These are phyloP conservation scores for Ranitomeya variabilis DNA, from an alignment of 2,113 vertebrate species.

Conservation along the genomic window DNA sequence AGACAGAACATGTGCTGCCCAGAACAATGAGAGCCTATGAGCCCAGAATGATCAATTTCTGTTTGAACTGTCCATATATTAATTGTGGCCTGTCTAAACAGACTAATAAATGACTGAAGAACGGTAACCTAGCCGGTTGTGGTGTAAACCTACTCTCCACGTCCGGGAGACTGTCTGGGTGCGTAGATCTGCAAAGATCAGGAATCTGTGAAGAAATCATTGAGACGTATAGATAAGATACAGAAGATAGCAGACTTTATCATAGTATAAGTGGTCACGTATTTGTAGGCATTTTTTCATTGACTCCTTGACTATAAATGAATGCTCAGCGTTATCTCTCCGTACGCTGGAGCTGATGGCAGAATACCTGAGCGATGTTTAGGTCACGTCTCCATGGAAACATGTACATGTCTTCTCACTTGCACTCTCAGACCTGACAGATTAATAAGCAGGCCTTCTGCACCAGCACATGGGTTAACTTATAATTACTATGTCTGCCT, in stretches of 20 bases:
- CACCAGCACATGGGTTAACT: conserved; percentile 15
- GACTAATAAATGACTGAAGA: no score
- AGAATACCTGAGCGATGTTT: not conserved
- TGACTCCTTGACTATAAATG: not conserved
- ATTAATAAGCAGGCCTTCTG: conserved; percentile 35
- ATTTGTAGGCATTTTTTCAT: not conserved
- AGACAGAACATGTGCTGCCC: no score
- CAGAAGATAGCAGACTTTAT: not conserved
- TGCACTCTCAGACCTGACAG: conserved; percentile 38
- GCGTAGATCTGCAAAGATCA: not conserved
- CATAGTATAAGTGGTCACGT: not conserved
- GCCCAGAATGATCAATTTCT: no score
- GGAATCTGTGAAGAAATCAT: not conserved
- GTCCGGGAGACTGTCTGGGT: not conserved
- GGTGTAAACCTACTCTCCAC: no score
- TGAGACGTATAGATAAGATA: not conserved
- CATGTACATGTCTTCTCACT: not conserved
- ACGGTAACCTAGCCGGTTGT: no score
- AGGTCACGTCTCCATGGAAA: conserved; percentile 40
- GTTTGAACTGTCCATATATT: no score
- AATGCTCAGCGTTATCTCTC: not conserved
- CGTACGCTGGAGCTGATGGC: not conserved
- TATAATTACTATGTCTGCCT: conserved; percentile 45
- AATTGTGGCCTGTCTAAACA: no score
- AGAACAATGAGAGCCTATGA: no score